Percentiles rank a stretch among this genome's conserved stretches.
Evolutionary conservation across 2,113 vertebrate genomes (phyloP).

Genomic region (Coryphaenoides rupestris): DNA sequence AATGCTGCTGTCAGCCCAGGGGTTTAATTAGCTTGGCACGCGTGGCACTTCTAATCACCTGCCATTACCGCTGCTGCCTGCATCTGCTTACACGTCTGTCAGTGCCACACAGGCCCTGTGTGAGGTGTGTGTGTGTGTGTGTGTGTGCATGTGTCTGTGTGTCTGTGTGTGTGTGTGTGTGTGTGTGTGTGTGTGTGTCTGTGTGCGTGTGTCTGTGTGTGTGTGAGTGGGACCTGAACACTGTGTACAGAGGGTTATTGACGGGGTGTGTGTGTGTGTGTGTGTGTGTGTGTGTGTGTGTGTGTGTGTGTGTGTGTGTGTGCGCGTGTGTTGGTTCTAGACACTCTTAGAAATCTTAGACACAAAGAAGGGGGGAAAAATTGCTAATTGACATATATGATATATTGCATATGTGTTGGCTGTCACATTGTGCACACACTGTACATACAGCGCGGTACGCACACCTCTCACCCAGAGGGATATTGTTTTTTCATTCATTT

Average conservation of each 20-base stretch:
- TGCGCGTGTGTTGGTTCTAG: background rate
- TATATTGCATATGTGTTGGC: no score
- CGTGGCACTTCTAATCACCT: constrained; percentile 95
- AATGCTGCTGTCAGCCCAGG: constrained; percentile 91
- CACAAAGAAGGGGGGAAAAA: constrained; percentile 32
- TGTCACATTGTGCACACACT: no score
- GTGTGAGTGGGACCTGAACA: no score
- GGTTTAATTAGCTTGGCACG: constrained; percentile 96
- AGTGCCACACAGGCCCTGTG: constrained; percentile 66
- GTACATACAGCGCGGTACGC: no score
- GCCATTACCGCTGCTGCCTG: constrained; percentile 88
- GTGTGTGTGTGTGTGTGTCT: constrained; percentile 7
- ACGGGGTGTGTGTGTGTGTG: background rate
- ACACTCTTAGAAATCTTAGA: constrained; percentile 20
- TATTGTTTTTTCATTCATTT: no score
- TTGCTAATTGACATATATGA: background rate
- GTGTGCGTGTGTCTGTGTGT: constrained; percentile 4
- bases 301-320: no score
- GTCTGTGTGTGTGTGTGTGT: constrained; percentile 21
- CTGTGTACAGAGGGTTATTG: background rate
- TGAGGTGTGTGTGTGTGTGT: constrained; percentile 39
- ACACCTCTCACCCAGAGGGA: no score
- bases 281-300: no score
- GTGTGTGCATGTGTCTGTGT: no score
- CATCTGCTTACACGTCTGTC: constrained; percentile 96